These are phyloP conservation scores for Calosoma granatense DNA, from an alignment of 1,140 invertebrate species.

Conservation along the genomic window DNA sequence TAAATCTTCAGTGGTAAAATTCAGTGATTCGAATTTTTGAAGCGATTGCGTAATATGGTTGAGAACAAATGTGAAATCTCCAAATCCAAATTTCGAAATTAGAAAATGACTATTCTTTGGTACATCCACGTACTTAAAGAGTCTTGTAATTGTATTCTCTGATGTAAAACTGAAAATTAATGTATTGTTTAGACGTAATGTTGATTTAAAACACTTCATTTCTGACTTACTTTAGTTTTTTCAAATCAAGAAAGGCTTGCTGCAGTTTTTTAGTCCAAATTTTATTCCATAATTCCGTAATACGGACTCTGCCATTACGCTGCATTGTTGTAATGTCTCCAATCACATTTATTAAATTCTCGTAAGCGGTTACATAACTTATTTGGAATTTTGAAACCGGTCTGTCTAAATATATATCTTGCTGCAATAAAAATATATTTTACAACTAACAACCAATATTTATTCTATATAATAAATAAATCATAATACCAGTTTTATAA, in stretches of 20 bases:
- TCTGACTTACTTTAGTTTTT: neutral
- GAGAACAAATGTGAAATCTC: neutral
- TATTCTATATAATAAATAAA: too few species aligned
- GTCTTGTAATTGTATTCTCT: neutral
- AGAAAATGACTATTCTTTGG: neutral
- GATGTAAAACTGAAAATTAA: neutral
- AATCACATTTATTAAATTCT: neutral
- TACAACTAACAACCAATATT: too few species aligned
- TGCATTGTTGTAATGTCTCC: neutral
- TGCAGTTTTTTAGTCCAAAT: neutral
- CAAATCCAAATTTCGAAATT: neutral
- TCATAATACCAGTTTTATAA: neutral
- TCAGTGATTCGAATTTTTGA: neutral
- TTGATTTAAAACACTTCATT: too few species aligned
- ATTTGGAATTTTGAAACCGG: neutral
- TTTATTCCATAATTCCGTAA: neutral
- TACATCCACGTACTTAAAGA: neutral
- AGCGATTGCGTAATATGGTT: neutral
- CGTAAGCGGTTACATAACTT: neutral
- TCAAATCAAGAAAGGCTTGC: neutral
- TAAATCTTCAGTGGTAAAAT: neutral
- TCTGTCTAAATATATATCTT: neutral
- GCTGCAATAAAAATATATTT: constrained; percentile 2
- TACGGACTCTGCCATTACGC: neutral
- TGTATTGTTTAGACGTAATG: too few species aligned